A percentile compares a stretch with the other conserved stretches of the same genome.
phyloP scores from a whole-genome alignment of 2,797 vertebrate species.

The Dryobates pubescens region DNA sequence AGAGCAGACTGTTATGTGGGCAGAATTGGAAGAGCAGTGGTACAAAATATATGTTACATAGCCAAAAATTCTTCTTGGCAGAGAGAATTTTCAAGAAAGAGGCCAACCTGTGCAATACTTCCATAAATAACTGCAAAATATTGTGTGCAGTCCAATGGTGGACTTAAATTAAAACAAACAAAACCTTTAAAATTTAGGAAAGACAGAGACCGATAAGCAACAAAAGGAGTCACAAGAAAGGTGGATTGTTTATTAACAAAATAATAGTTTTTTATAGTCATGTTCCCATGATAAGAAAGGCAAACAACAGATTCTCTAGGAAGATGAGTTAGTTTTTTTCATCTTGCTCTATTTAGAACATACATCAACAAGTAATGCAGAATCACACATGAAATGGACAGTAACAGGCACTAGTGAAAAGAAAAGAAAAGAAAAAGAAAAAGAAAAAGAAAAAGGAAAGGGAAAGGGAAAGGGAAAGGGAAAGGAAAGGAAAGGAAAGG shows the following conservation, averaged over 20 bases:
- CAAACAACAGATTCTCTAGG: background rate
- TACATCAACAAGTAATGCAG: background rate
- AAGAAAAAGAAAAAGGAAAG: background rate
- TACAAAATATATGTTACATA: background rate
- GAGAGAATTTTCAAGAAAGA: background rate
- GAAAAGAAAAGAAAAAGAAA: no score
- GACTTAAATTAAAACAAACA: background rate
- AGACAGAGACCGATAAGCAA: background rate
- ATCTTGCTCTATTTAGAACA: background rate
- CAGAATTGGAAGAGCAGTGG: background rate
- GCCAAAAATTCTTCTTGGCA: constrained; percentile 11
- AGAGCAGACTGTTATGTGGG: constrained; percentile 19
- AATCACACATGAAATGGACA: background rate
- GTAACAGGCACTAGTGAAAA: background rate
- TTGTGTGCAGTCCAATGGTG: background rate
- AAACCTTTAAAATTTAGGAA: background rate
- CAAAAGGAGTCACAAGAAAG: background rate
- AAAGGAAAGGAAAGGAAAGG: background rate
- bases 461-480: no score
- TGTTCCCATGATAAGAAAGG: background rate
- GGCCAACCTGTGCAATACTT: background rate
- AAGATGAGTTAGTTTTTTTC: constrained; percentile 19
- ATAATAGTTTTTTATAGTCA: background rate
- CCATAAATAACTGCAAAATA: background rate
- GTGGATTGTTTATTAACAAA: background rate